Evolutionary conservation across 2,113 vertebrate species (phyloP).

Genomic region (Pheucticus melanocephalus): DNA sequence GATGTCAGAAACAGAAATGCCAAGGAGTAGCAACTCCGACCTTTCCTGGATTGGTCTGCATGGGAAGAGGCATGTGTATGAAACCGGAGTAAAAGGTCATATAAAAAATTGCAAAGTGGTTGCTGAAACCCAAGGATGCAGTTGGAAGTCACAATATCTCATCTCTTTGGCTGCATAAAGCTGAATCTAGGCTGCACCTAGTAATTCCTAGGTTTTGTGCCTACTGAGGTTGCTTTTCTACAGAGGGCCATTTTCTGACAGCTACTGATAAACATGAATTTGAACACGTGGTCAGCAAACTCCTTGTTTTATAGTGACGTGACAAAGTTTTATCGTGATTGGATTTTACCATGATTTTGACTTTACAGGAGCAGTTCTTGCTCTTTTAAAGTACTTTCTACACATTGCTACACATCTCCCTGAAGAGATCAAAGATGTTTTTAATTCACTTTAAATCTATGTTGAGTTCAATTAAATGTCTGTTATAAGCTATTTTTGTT

Average conservation of each 20-base stretch:
- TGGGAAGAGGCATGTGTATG: neutral
- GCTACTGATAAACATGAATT: neutral
- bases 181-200: neutral
- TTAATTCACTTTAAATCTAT: conserved; percentile 48
- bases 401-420: neutral
- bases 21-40: neutral
- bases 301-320: conserved; percentile 31
- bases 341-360: conserved; percentile 49
- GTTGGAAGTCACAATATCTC: neutral
- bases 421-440: conserved; percentile 22
- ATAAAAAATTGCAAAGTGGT: neutral
- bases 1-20: neutral
- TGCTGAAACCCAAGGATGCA: neutral
- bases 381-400: conserved; percentile 57
- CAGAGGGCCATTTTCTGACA: conserved; percentile 4
- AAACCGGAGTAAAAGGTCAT: neutral
- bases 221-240: neutral
- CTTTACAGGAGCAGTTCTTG: neutral
- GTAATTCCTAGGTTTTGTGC: neutral
- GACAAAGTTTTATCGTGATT: neutral
- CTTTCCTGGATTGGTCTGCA: neutral
- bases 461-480: conserved; percentile 37
- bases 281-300: neutral
- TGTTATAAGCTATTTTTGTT: conserved; percentile 62
- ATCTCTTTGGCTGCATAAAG: neutral